Evolutionary conservation across 2,797 vertebrate genomes (phyloP), one percentile per base, ranked within the genome.

Genomic region (Pseudomugil tenellus): DNA sequence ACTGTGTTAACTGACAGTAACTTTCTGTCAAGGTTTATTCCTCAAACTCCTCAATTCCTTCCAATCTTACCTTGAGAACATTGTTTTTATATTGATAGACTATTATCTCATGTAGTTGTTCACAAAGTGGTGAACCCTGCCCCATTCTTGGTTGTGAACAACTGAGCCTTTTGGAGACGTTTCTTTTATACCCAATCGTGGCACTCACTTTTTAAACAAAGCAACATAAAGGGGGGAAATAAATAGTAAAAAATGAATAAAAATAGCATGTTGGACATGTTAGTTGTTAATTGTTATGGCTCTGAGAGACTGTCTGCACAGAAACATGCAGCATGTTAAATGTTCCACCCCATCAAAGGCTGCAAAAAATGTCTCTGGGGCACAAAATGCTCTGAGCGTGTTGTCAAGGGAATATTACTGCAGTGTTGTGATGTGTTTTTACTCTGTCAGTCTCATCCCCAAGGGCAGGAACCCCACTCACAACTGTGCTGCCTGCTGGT

Each of bases 331-430:
- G 69, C 81, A 68, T 79, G 69, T 74, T 80, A 77, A 84, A 85
- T 60, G 72, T 60, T 73, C 74, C 49, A 77, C 72, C 67, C 82
- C 9, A 23, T 66, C 63, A 61, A 82, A 72, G 72, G 69, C 64
- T 75, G 77, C 70, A 58, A 76, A 80, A 77, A 63, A 66, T 74
- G 58, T 90, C 88, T 90, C 83, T 46, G 23, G 88, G 90, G 87
- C 74, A 79, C 69, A 70, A 80, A 85, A 77, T 75, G 84, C 84
- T 88, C 43, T 48, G 72, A 87, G 81, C 70, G n/a, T 52, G 73
- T 87, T 86, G 90, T 90, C 88, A 85, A 54, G 89, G 84, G 88
- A 91, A 87, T 83, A 87, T 88, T 82, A 86, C 86, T 85, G 80
- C 79, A 70, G 70, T 80, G 83, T 88, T 86, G 76, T 86, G 85